phyloP scores from a whole-genome alignment of 1,140 invertebrate genomes.

The Sycophila sp. region DNA sequence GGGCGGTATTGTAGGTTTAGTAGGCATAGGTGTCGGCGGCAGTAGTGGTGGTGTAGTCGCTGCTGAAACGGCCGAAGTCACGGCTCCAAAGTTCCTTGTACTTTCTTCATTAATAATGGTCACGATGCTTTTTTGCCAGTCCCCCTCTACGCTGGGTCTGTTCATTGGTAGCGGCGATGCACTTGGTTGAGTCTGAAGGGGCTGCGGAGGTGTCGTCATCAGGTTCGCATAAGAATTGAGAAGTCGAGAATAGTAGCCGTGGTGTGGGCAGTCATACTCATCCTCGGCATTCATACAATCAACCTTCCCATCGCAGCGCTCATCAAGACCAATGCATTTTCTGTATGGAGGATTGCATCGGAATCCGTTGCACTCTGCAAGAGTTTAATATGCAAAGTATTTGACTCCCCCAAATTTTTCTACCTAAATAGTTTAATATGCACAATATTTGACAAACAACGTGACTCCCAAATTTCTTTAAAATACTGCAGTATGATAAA shows the following conservation, averaged over 20 bases:
- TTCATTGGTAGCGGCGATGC: neutral
- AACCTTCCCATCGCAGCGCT: constrained; percentile 75
- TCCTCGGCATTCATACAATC: constrained; percentile 82
- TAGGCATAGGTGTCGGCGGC: too few species aligned
- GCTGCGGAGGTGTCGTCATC: too few species aligned
- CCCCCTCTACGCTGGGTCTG: too few species aligned
- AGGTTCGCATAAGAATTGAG: neutral
- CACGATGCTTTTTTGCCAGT: neutral
- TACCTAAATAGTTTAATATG: too few species aligned
- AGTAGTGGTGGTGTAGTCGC: neutral
- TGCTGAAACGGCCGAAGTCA: neutral
- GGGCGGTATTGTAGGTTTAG: too few species aligned
- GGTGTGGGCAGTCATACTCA: constrained; percentile 71
- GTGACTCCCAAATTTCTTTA: too few species aligned
- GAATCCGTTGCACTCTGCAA: constrained; percentile 65
- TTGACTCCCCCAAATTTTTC: too few species aligned
- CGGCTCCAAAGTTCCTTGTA: too few species aligned
- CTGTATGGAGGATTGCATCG: constrained; percentile 70
- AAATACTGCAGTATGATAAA: too few species aligned
- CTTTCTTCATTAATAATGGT: neutral
- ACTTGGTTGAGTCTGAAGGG: too few species aligned
- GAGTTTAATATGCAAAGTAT: neutral
- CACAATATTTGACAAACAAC: too few species aligned
- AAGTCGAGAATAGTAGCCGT: constrained; percentile 14
- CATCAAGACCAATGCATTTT: constrained; percentile 72